Percentiles rank a stretch among this genome's conserved stretches.
These are phyloP conservation scores for Trichacis sp. DNA, from an alignment of 2,888 invertebrate species.

Conservation along the genomic window DNA sequence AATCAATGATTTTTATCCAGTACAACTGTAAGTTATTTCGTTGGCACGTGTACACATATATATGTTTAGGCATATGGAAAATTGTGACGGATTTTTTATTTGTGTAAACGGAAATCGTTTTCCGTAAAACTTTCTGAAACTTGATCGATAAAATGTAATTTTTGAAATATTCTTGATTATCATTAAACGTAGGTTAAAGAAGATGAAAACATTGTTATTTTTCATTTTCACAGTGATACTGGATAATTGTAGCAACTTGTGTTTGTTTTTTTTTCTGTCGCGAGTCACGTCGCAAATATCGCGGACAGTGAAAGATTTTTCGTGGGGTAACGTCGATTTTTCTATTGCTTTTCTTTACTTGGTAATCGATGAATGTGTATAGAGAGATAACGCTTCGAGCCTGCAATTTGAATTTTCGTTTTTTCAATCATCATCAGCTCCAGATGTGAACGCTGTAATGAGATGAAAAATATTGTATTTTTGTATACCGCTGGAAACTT, in stretches of 20 bases:
- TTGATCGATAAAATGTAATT: not conserved
- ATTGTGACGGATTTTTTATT: too few species aligned
- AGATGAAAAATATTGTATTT: conserved; percentile 29
- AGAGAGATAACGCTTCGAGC: conserved; percentile 10
- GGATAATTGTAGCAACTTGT: conserved; percentile 20
- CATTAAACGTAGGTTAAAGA: too few species aligned
- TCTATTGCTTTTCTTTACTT: conserved; percentile 9
- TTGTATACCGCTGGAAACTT: conserved; percentile 24
- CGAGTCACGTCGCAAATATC: not conserved
- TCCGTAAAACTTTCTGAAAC: not conserved
- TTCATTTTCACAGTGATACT: conserved; percentile 29
- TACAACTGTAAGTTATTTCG: conserved; percentile 29
- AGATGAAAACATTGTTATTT: too few species aligned
- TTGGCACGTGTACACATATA: too few species aligned
- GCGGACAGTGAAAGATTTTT: not conserved
- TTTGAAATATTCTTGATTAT: not conserved
- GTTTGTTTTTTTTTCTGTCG: conserved; percentile 13
- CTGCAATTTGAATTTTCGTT: conserved; percentile 9
- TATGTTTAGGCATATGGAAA: too few species aligned
- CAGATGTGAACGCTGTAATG: conserved; percentile 8
- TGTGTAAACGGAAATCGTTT: too few species aligned
- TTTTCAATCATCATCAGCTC: conserved; percentile 17
- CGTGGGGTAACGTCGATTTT: not conserved
- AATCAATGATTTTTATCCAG: conserved; percentile 33
- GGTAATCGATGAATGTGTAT: conserved; percentile 7